These are phyloP conservation scores for Campaea margaritaria DNA, from an alignment of 2,888 invertebrate species.

Conservation along the genomic window DNA sequence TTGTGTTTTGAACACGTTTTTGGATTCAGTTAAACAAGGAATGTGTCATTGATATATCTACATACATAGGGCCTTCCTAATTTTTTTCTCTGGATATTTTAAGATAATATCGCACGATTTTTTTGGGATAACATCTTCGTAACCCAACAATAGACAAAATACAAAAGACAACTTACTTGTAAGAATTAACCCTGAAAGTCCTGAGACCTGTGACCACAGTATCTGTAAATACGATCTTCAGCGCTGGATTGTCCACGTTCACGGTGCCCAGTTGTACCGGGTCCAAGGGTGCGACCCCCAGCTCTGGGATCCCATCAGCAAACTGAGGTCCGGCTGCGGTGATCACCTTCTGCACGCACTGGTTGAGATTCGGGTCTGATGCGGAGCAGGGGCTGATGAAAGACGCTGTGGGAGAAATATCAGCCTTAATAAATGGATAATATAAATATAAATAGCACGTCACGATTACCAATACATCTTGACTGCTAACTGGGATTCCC, in stretches of 20 bases:
- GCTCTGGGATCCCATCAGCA: constrained; percentile 75
- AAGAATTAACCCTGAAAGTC: constrained; percentile 68
- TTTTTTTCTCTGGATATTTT: too few species aligned
- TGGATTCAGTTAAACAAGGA: too few species aligned
- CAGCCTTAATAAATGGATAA: too few species aligned
- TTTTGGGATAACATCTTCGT: too few species aligned
- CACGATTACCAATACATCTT: too few species aligned
- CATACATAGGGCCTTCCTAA: too few species aligned
- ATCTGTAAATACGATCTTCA: constrained; percentile 75
- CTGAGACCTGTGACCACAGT: constrained; percentile 77
- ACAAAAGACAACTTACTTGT: constrained; percentile 64
- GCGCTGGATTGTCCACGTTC: constrained; percentile 71
- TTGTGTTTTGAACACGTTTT: too few species aligned
- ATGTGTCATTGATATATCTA: too few species aligned
- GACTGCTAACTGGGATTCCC: too few species aligned
- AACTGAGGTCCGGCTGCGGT: constrained; percentile 62
- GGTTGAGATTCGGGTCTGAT: constrained; percentile 71
- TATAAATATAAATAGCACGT: too few species aligned
- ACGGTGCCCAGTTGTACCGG: constrained; percentile 78
- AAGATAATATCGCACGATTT: too few species aligned
- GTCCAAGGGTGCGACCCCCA: constrained; percentile 78
- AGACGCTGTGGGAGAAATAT: constrained; percentile 64
- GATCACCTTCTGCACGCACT: constrained; percentile 70
- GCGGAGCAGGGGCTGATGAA: constrained; percentile 78
- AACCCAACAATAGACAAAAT: too few species aligned